These are phyloP conservation scores for Phortica okadai DNA, from an alignment of 2,888 invertebrate genomes.

Conservation along the genomic window DNA sequence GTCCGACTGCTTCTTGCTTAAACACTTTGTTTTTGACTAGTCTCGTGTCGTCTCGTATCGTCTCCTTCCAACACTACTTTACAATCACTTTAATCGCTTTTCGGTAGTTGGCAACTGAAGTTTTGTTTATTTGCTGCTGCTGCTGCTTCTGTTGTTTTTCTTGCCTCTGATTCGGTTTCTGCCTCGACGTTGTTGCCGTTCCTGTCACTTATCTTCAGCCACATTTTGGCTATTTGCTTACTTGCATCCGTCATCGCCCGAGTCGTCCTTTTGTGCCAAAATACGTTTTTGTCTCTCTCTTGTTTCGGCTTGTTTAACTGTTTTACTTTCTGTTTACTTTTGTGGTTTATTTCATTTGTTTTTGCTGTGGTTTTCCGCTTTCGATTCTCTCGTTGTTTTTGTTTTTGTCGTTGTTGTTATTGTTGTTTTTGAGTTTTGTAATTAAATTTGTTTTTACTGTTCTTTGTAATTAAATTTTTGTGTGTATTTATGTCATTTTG, in stretches of 20 bases:
- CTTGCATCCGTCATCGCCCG: background rate
- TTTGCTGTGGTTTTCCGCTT: conserved; percentile 42
- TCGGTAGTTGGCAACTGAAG: conserved; percentile 16
- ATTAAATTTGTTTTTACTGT: conserved; percentile 31
- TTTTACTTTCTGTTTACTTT: conserved; percentile 37
- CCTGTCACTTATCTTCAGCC: conserved; percentile 3
- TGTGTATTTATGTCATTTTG: conserved; percentile 23
- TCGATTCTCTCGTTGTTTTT: conserved; percentile 5
- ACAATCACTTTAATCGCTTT: background rate
- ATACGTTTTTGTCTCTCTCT: background rate
- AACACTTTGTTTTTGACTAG: no score
- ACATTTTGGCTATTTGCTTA: conserved; percentile 8
- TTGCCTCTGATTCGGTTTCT: conserved; percentile 1
- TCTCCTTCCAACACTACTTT: conserved; percentile 7
- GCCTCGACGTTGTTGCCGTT: conserved; percentile 10
- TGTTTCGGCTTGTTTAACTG: conserved; percentile 33
- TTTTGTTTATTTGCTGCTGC: conserved; percentile 32
- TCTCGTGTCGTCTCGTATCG: conserved; percentile 8
- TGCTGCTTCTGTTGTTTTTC: conserved; percentile 18
- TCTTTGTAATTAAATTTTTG: conserved; percentile 48
- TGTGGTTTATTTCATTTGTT: conserved; percentile 44
- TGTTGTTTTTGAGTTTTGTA: conserved; percentile 29
- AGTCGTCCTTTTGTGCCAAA: background rate
- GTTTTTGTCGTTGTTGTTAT: conserved; percentile 30
- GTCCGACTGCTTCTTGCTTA: background rate